Conservation (phyloP, 1,140 invertebrate genomes). For the Lasaia peninsularis region DNA sequence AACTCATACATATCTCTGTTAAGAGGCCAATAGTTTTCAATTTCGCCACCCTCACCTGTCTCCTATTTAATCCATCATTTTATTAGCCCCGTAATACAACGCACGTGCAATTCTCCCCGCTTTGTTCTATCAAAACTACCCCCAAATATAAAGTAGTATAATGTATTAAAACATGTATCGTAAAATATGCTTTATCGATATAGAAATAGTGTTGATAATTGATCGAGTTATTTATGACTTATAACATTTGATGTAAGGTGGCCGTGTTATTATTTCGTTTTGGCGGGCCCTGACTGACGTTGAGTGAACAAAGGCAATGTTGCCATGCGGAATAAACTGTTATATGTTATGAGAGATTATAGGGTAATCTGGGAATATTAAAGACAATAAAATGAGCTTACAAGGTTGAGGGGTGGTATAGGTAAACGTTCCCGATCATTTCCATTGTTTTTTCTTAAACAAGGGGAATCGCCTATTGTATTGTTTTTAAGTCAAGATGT, state of each 20-base stretch:
- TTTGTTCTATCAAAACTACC: slow-evolving; percentile 67
- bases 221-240: slow-evolving; percentile 20
- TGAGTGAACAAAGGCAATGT: slow-evolving; percentile 63
- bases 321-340: slow-evolving; percentile 76
- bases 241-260: slow-evolving; percentile 20
- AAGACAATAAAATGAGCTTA: slow-evolving; percentile 76
- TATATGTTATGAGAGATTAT: slow-evolving; percentile 75
- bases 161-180: not conserved
- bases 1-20: slow-evolving; percentile 30
- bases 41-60: slow-evolving; percentile 68
- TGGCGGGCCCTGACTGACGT: slow-evolving; percentile 66
- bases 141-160: slow-evolving; percentile 21
- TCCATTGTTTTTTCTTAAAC: slow-evolving; percentile 38
- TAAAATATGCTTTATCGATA: slow-evolving; percentile 18
- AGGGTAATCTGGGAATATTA: slow-evolving; percentile 75
- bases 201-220: slow-evolving; percentile 28
- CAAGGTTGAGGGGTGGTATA: slow-evolving; percentile 46
- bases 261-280: slow-evolving; percentile 73
- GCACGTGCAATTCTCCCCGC: slow-evolving; percentile 58
- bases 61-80: slow-evolving; percentile 64
- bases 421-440: slow-evolving; percentile 45
- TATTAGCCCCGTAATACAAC: slow-evolving; percentile 61
- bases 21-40: slow-evolving; percentile 70
- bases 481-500: slow-evolving; percentile 16
- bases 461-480: slow-evolving; percentile 36